Percentiles rank a stretch among this genome's conserved stretches.
phyloP scores from a whole-genome alignment of 2,888 invertebrate genomes.

The Ceriagrion tenellum region DNA sequence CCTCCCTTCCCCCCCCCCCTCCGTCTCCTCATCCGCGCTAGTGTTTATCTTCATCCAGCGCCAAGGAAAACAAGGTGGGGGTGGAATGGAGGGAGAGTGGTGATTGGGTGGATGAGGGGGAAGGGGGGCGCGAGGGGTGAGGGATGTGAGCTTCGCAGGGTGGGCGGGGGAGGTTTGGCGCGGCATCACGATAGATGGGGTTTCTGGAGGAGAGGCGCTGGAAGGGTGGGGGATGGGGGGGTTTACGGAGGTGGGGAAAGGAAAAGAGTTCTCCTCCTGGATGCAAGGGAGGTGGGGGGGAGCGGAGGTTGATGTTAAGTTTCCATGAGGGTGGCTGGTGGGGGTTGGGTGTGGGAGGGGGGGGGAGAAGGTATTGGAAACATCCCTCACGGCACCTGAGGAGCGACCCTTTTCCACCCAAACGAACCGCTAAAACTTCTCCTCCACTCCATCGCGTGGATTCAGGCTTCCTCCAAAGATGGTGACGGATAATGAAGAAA shows the following conservation, averaged over 20 bases:
- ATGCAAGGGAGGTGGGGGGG: too few relatives aligned
- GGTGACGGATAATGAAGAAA: too few relatives aligned
- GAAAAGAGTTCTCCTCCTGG: too few relatives aligned
- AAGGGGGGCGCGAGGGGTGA: background rate
- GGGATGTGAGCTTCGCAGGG: background rate
- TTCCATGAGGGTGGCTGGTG: background rate
- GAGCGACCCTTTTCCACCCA: background rate
- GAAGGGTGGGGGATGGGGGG: background rate
- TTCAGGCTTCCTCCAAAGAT: too few relatives aligned
- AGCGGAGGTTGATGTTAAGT: background rate
- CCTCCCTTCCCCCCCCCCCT: background rate
- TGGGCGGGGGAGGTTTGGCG: background rate
- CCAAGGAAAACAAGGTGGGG: conserved; percentile 56
- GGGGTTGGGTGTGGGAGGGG: too few relatives aligned
- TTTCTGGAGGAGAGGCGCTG: background rate
- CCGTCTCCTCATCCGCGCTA: conserved; percentile 35
- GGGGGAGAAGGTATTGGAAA: background rate
- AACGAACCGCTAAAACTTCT: background rate
- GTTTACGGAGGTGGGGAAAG: background rate
- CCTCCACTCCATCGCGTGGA: background rate
- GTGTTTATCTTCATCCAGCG: conserved; percentile 66
- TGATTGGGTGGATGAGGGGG: background rate
- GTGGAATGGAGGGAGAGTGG: background rate
- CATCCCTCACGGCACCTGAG: background rate
- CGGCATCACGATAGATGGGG: conserved; percentile 12